phyloP scores from a whole-genome alignment of 2,888 invertebrate species.

The Baronia brevicornis region DNA sequence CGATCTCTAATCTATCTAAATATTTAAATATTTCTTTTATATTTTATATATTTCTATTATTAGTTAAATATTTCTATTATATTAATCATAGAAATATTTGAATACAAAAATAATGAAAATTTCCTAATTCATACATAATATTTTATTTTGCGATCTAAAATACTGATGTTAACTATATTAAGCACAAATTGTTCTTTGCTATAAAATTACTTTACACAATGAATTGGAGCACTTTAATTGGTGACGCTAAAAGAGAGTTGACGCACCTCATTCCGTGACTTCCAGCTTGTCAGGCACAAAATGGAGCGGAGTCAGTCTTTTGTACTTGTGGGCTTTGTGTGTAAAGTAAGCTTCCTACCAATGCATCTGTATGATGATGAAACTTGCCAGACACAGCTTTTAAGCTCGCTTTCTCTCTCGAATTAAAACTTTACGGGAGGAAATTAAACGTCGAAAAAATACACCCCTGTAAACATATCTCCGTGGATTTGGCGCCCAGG shows the following conservation, averaged over 20 bases:
- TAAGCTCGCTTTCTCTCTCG: conserved; percentile 67
- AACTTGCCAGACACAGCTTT: conserved; percentile 74
- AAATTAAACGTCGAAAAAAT: conserved; percentile 69
- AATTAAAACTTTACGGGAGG: conserved; percentile 72
- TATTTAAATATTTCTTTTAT: no score
- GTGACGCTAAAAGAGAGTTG: conserved; percentile 49
- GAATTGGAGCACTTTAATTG: conserved; percentile 33
- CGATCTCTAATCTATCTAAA: no score
- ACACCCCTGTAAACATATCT: conserved; percentile 30
- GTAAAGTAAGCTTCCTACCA: conserved; percentile 71
- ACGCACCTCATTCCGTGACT: conserved; percentile 60
- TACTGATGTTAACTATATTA: no score
- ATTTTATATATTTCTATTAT: no score
- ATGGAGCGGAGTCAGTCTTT: conserved; percentile 68
- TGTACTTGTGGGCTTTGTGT: conserved; percentile 72
- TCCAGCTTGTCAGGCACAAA: conserved; percentile 67
- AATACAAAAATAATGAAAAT: no score
- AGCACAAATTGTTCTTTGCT: no score
- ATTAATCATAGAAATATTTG: no score
- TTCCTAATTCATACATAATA: no score
- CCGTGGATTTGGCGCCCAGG: conserved; percentile 10
- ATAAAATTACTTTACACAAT: no score
- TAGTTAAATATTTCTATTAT: no score
- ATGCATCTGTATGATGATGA: conserved; percentile 71
- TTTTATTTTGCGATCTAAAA: no score